Conservation (phyloP, 2,888 invertebrate genomes). For the Cerceris ruficornis region DNA sequence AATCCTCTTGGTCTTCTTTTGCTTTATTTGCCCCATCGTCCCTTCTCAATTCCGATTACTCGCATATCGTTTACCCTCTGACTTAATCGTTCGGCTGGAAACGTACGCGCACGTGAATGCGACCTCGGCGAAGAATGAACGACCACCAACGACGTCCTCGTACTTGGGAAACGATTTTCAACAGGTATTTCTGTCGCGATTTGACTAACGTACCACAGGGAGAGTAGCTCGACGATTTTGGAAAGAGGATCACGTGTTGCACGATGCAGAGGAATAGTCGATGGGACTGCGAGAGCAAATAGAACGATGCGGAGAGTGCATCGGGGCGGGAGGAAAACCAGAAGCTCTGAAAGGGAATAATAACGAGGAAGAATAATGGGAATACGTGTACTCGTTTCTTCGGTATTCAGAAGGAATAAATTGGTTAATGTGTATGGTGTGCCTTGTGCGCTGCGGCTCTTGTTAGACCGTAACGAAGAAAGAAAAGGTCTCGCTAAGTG, state of each 20-base stretch:
- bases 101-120: constrained; percentile 5
- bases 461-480: too few species aligned
- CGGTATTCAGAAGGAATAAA: not conserved
- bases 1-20: constrained; percentile 35
- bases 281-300: constrained; percentile 1
- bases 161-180: constrained; percentile 25
- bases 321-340: not conserved
- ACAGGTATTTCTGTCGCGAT: constrained; percentile 24
- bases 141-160: too few species aligned
- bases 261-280: constrained; percentile 1
- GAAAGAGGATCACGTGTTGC: constrained; percentile 27
- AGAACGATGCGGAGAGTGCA: not conserved
- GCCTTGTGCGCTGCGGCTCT: not conserved
- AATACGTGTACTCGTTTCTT: not conserved
- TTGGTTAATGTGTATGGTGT: not conserved
- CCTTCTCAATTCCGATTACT: constrained; percentile 49
- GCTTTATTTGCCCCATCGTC: constrained; percentile 5
- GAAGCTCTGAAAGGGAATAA: not conserved
- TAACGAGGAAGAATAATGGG: not conserved
- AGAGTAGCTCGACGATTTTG: constrained; percentile 12
- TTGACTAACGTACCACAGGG: constrained; percentile 7
- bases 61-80: constrained; percentile 44
- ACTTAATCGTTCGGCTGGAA: constrained; percentile 45
- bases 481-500: not conserved
- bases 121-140: not conserved